Percentiles rank a stretch among this genome's conserved stretches.
Evolutionary conservation across 2,888 invertebrate genomes (phyloP).

Genomic region (Drosophila mettleri): DNA sequence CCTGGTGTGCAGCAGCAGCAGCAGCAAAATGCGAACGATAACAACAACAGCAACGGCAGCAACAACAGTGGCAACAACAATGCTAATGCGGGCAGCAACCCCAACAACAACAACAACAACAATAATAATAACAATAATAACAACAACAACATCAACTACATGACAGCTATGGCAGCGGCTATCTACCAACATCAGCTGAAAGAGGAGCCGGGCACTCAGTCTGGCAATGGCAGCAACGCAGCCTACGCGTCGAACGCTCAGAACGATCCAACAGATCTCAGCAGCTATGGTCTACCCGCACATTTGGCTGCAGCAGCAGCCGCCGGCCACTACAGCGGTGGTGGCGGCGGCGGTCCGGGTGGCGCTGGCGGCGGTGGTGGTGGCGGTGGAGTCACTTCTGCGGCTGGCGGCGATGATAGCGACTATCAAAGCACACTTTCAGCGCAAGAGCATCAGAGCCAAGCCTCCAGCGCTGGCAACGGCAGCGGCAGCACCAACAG

Average conservation of each 20-base stretch:
- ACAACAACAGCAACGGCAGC: conserved; percentile 41
- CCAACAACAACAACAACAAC: conserved; percentile 56
- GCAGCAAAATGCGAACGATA: conserved; percentile 65
- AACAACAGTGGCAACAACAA: conserved; percentile 54
- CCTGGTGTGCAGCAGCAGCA: conserved; percentile 63
- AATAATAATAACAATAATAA: conserved; percentile 70
- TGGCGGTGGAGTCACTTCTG: conserved; percentile 25
- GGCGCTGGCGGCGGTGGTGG: conserved; percentile 31
- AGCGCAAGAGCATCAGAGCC: conserved; percentile 81
- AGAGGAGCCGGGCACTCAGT: conserved; percentile 84
- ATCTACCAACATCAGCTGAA: conserved; percentile 84
- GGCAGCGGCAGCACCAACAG: conserved; percentile 67
- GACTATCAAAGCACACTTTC: conserved; percentile 80
- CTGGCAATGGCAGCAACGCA: conserved; percentile 58
- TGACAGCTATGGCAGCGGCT: conserved; percentile 80
- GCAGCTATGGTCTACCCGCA: conserved; percentile 78
- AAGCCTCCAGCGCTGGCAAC: conserved; percentile 66
- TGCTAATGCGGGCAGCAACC: conserved; percentile 42
- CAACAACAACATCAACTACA: conserved; percentile 82
- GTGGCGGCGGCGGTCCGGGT: conserved; percentile 64
- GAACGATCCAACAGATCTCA: conserved; percentile 83
- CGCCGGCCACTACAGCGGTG: conserved; percentile 69
- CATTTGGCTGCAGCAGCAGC: conserved; percentile 68
- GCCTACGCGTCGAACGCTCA: conserved; percentile 81
- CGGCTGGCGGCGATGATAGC: conserved; percentile 70